Evolutionary conservation across 2,113 vertebrate species (phyloP).

Genomic region (Aleadryas rufinucha): DNA sequence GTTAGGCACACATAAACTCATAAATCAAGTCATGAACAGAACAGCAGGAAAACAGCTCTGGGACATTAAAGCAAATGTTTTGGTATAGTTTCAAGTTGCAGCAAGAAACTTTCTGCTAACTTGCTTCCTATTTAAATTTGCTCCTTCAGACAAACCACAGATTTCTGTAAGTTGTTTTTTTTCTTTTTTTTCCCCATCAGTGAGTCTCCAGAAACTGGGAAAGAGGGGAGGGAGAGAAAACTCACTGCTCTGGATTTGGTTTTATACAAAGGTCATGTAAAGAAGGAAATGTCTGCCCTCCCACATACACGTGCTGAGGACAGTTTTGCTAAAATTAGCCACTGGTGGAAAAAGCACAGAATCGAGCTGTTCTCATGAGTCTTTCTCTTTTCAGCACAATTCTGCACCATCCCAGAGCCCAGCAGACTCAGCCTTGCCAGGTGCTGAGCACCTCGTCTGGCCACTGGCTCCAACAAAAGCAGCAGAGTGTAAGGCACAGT

Average conservation of each 20-base stretch:
- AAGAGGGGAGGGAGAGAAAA: neutral
- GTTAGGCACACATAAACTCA: neutral
- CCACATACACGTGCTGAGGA: neutral
- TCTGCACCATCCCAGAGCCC: neutral
- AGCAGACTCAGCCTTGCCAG: neutral
- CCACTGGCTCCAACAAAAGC: neutral
- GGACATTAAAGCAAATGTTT: neutral
- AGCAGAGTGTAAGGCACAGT: neutral
- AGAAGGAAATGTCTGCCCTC: neutral
- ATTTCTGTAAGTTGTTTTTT: neutral
- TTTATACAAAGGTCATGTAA: neutral
- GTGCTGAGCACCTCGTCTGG: neutral
- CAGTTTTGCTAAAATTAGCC: neutral
- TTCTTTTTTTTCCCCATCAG: neutral
- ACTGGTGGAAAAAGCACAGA: neutral
- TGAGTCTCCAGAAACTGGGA: neutral
- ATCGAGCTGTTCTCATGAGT: fast-evolving
- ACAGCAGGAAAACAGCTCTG: neutral
- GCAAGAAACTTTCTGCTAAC: conserved; percentile 5
- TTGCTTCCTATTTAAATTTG: neutral
- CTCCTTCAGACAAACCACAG: neutral
- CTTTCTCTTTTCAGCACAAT: neutral
- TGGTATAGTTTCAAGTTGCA: neutral
- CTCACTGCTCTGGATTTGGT: neutral
- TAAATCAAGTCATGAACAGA: neutral